phyloP scores from a whole-genome alignment of 2,888 invertebrate genomes.

The Sicus ferrugineus region DNA sequence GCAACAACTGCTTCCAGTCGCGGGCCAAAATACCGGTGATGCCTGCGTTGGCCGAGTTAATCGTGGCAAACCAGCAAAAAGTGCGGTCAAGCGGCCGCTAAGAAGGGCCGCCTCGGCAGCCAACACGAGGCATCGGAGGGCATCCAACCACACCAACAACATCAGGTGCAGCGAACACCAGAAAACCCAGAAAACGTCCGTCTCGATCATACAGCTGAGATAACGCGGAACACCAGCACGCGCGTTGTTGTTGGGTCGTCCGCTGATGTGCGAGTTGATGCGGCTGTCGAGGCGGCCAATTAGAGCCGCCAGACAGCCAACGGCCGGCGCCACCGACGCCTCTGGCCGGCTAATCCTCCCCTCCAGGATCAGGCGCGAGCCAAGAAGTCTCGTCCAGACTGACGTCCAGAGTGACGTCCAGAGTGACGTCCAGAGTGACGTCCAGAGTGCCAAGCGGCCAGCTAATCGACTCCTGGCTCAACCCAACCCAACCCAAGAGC shows the following conservation, averaged over 20 bases:
- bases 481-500: constrained; percentile 44
- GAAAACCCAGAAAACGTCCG: constrained; percentile 56
- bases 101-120: constrained; percentile 25
- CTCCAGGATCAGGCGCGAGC: too few relatives aligned
- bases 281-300: not conserved
- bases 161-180: constrained; percentile 32
- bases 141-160: constrained; percentile 36
- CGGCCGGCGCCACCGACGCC: not conserved
- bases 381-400: too few relatives aligned
- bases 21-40: constrained; percentile 2
- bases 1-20: constrained; percentile 25
- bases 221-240: constrained; percentile 44
- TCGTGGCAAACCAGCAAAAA: not conserved
- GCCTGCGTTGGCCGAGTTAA: not conserved
- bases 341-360: constrained; percentile 8
- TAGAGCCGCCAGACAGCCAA: not conserved
- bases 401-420: not conserved
- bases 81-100: constrained; percentile 14
- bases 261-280: constrained; percentile 39
- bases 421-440: not conserved
- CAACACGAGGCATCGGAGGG: constrained; percentile 19
- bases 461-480: constrained; percentile 44
- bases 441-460: constrained; percentile 36
- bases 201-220: constrained; percentile 62
- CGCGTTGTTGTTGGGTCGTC: constrained; percentile 42